These are phyloP conservation scores for Reinhardtius hippoglossoides DNA, from an alignment of 2,113 vertebrate species.

Conservation along the genomic window DNA sequence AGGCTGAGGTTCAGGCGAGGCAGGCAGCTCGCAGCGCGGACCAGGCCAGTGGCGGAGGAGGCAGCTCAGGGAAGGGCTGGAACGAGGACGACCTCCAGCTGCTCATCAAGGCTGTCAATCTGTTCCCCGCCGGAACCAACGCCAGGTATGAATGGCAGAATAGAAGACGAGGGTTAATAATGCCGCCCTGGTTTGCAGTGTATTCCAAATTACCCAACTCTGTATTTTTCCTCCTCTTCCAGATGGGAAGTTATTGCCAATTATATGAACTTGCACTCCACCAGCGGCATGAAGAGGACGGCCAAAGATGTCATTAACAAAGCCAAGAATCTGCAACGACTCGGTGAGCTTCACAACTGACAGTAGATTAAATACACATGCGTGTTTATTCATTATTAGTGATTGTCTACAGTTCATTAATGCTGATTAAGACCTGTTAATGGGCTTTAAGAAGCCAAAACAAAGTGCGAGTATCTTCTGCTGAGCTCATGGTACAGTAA, in stretches of 20 bases:
- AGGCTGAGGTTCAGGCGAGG: conserved; percentile 91
- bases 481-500: too few relatives aligned
- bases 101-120: conserved; percentile 98
- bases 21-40: conserved; percentile 89
- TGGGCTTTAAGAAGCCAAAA: too few relatives aligned
- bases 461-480: too few relatives aligned
- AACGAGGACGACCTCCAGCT: conserved; percentile 96
- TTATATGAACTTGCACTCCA: conserved; percentile 97
- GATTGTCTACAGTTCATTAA: too few relatives aligned
- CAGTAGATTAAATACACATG: too few relatives aligned
- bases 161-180: not conserved
- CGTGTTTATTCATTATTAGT: too few relatives aligned
- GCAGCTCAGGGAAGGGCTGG: conserved; percentile 91
- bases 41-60: conserved; percentile 86
- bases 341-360: conserved; percentile 81
- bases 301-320: conserved; percentile 98
- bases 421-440: too few relatives aligned
- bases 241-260: conserved; percentile 99
- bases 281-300: conserved; percentile 90
- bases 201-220: not conserved
- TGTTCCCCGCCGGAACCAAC: conserved; percentile 98
- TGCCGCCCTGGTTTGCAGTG: not conserved
- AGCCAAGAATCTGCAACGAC: conserved; percentile 97
- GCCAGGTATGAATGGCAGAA: conserved; percentile 84
- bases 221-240: conserved; percentile 10